phyloP scores from a whole-genome alignment of 2,113 vertebrate species.

The Mola mola region DNA sequence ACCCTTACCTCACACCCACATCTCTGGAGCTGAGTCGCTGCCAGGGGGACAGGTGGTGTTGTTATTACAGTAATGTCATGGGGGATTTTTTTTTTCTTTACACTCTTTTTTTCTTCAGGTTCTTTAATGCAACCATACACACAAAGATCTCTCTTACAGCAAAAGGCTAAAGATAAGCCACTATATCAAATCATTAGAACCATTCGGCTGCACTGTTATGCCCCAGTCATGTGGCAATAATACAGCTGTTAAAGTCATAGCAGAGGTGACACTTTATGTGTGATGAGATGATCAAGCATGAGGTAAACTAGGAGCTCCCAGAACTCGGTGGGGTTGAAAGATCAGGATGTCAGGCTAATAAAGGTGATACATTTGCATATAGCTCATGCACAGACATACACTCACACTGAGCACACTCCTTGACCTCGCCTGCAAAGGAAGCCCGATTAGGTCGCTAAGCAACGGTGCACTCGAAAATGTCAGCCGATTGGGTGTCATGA shows the following conservation, averaged over 20 bases:
- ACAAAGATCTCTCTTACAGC: no score
- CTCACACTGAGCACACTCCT: slow-evolving; percentile 25
- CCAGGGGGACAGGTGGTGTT: slow-evolving; percentile 43
- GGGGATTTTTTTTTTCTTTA: neutral
- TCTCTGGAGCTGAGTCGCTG: no score
- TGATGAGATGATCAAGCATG: slow-evolving; percentile 8
- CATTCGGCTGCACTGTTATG: no score
- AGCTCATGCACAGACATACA: slow-evolving; percentile 10
- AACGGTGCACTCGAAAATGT: slow-evolving; percentile 58
- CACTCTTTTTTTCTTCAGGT: no score
- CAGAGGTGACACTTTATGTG: neutral
- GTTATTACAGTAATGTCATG: slow-evolving; percentile 17
- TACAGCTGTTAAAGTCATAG: no score
- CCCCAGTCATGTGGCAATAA: no score
- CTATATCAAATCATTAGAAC: no score
- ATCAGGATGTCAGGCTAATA: slow-evolving; percentile 22
- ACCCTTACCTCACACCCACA: slow-evolving; percentile 25
- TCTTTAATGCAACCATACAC: no score
- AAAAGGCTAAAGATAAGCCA: no score
- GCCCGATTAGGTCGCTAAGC: slow-evolving; percentile 61
- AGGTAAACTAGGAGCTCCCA: slow-evolving; percentile 10
- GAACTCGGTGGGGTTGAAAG: neutral
- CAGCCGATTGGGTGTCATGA: slow-evolving; percentile 56
- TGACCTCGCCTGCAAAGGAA: slow-evolving; percentile 64
- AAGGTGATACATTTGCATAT: slow-evolving; percentile 30